These are phyloP conservation scores for Vireo griseus DNA, from an alignment of 2,797 vertebrate species.

Conservation along the genomic window DNA sequence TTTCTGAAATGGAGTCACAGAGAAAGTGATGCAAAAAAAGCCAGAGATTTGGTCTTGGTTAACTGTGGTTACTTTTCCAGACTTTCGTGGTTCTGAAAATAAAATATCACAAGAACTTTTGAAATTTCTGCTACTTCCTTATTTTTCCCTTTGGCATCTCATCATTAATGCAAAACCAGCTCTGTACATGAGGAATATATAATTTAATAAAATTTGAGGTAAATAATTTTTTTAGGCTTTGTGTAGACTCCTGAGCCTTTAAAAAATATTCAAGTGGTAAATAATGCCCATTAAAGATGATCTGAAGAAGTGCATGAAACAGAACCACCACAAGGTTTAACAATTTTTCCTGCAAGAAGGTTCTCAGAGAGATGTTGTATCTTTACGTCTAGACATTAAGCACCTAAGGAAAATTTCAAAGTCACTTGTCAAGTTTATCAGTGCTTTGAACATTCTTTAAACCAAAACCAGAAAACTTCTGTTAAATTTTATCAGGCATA, in stretches of 20 bases:
- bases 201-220: not conserved
- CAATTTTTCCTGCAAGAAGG: not conserved
- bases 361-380: not conserved
- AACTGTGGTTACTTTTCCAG: not conserved
- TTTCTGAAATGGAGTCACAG: not conserved
- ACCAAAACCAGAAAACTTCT: not conserved
- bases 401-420: not conserved
- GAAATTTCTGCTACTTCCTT: not conserved
- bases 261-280: not conserved
- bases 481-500: not conserved
- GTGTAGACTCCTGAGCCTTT: not conserved
- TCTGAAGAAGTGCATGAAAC: not conserved
- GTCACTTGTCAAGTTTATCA: not conserved
- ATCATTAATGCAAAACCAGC: not conserved
- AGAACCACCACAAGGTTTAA: not conserved
- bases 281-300: not conserved
- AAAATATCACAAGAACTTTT: not conserved
- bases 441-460: not conserved
- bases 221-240: not conserved
- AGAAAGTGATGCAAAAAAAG: not conserved
- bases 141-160: not conserved
- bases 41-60: not conserved
- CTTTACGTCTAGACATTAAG: not conserved
- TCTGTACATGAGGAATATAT: not conserved
- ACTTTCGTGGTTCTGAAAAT: not conserved